These are phyloP conservation scores for Lagopus leucura DNA, from an alignment of 2,113 vertebrate genomes.

Conservation along the genomic window DNA sequence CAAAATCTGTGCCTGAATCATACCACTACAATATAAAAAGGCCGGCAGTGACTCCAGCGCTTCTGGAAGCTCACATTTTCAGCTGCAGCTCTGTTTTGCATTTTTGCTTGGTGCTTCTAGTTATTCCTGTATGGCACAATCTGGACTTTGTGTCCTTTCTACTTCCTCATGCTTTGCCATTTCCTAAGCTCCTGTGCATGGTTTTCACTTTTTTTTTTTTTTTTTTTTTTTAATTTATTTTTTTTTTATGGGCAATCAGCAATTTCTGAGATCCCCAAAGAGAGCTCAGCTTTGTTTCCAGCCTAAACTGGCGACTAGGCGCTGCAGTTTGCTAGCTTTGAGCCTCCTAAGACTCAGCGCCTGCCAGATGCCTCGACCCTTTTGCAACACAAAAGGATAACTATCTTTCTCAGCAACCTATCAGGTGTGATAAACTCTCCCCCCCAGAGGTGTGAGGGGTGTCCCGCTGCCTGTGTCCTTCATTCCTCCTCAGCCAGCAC, in stretches of 20 bases:
- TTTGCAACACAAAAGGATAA: background rate
- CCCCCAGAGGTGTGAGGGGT: fast-evolving
- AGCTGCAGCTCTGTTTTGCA: background rate
- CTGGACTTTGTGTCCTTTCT: background rate
- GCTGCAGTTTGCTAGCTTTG: background rate
- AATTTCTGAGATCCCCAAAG: background rate
- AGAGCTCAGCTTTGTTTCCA: conserved; percentile 43
- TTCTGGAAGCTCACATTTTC: background rate
- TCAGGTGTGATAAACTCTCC: background rate
- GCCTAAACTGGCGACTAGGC: background rate
- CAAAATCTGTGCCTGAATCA: background rate
- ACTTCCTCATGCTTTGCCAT: conserved; percentile 26
- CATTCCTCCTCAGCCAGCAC: background rate
- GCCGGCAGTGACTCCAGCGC: background rate
- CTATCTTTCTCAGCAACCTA: background rate
- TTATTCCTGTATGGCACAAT: conserved; percentile 1
- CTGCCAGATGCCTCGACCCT: background rate
- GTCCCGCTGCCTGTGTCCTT: background rate
- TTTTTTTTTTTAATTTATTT: background rate
- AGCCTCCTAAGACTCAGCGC: background rate
- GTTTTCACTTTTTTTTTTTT: conserved; percentile 28
- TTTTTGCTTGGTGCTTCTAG: background rate
- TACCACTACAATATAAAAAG: background rate
- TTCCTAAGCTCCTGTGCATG: background rate
- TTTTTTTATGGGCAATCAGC: conserved; percentile 58